Evolutionary conservation across 2,797 vertebrate genomes (phyloP).

Genomic region (Sphenodon punctatus): DNA sequence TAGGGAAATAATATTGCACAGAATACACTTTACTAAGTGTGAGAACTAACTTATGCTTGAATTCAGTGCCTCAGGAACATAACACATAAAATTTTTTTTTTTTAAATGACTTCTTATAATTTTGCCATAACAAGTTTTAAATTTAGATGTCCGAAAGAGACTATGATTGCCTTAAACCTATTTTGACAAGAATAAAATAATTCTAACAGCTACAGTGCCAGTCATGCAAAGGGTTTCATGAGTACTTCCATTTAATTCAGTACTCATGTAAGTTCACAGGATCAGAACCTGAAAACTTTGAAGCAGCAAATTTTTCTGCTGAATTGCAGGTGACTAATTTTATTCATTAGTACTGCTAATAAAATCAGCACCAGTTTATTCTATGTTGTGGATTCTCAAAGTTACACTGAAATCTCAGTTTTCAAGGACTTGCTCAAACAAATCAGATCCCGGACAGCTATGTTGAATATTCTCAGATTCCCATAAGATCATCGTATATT

Average conservation of each 20-base stretch:
- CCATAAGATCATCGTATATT: not conserved
- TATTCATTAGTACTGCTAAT: not conserved
- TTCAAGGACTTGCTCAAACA: not conserved
- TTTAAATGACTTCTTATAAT: not conserved
- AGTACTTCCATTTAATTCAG: rapidly evolving
- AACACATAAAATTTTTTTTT: rapidly evolving
- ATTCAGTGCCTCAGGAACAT: not conserved
- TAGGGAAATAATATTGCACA: not conserved
- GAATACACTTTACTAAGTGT: not conserved
- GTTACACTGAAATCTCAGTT: not conserved
- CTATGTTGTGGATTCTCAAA: not conserved
- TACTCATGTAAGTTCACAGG: rapidly evolving
- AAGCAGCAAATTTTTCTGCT: no score
- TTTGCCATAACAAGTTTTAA: rapidly evolving
- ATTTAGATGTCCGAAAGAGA: not conserved
- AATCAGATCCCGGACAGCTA: not conserved
- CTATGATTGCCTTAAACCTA: rapidly evolving
- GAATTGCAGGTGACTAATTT: not conserved
- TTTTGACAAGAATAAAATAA: not conserved
- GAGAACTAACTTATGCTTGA: not conserved
- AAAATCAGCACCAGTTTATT: no score
- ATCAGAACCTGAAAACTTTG: not conserved
- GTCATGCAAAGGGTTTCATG: not conserved
- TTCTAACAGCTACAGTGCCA: not conserved
- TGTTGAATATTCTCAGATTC: not conserved